phyloP scores from a whole-genome alignment of 2,113 vertebrate genomes.

The Rhinolophus sinicus region DNA sequence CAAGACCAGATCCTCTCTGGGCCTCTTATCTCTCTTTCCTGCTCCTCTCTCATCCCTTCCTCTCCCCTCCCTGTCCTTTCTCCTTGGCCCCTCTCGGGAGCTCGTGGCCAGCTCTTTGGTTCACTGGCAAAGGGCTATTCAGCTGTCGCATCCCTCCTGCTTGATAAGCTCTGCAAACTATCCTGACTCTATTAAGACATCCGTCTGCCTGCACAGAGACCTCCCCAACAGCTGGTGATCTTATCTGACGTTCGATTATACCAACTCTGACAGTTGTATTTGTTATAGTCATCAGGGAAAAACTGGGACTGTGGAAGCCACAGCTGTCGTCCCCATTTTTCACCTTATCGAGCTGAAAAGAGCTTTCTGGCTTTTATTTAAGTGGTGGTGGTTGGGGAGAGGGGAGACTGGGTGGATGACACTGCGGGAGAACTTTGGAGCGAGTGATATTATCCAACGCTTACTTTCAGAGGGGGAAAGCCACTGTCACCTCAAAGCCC shows the following conservation, averaged over 20 bases:
- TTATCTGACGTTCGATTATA: constrained; percentile 85
- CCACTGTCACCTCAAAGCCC: constrained; percentile 36
- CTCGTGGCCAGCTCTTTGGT: background rate
- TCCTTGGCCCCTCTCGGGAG: constrained; percentile 26
- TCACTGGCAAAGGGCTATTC: constrained; percentile 68
- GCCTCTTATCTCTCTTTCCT: constrained; percentile 77
- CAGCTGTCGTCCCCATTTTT: constrained; percentile 83
- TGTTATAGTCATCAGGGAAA: constrained; percentile 84
- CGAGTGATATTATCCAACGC: constrained; percentile 80
- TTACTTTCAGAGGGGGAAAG: constrained; percentile 75
- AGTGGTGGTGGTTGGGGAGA: constrained; percentile 56
- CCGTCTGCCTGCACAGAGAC: constrained; percentile 80
- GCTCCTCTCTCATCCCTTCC: background rate
- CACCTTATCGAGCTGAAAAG: constrained; percentile 84
- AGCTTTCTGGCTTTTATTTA: constrained; percentile 77
- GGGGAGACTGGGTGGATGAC: constrained; percentile 52
- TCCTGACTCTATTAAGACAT: constrained; percentile 82
- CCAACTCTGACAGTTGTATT: constrained; percentile 86
- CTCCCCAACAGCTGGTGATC: constrained; percentile 86
- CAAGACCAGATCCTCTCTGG: constrained; percentile 45
- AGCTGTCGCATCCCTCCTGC: constrained; percentile 82
- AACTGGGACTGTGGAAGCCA: constrained; percentile 76
- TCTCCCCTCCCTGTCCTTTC: constrained; percentile 70
- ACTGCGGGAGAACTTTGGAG: constrained; percentile 48
- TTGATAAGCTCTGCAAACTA: constrained; percentile 79